Percentiles rank a stretch among this genome's conserved stretches.
These are phyloP conservation scores for Ochropleura leucogaster DNA, from an alignment of 2,888 invertebrate genomes.

Conservation along the genomic window DNA sequence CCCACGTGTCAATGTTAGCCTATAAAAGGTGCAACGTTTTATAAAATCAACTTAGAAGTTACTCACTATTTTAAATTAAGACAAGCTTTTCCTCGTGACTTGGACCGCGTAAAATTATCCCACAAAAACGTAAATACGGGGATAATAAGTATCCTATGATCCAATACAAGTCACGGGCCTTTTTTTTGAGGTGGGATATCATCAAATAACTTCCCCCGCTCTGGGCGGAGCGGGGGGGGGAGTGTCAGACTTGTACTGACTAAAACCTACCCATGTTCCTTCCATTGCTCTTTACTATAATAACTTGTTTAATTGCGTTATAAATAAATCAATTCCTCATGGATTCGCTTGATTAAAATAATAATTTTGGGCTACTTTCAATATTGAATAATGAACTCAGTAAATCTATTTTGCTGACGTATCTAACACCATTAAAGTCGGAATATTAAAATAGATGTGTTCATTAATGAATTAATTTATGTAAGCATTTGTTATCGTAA, in stretches of 20 bases:
- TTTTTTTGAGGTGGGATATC: too few relatives aligned
- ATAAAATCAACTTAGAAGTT: not conserved
- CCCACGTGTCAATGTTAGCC: slow-evolving; percentile 17
- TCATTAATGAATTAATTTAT: slow-evolving; percentile 26
- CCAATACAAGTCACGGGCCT: too few relatives aligned
- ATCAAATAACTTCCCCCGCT: too few relatives aligned
- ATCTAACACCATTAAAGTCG: slow-evolving; percentile 38
- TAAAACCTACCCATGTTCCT: too few relatives aligned
- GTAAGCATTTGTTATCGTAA: slow-evolving; percentile 4
- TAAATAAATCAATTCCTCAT: slow-evolving; percentile 46
- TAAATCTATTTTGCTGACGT: slow-evolving; percentile 51
- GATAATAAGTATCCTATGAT: too few relatives aligned
- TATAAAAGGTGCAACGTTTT: slow-evolving; percentile 6
- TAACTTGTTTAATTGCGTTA: slow-evolving; percentile 29
- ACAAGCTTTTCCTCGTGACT: not conserved
- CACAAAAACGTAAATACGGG: too few relatives aligned
- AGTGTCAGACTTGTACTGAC: too few relatives aligned
- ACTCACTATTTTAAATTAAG: not conserved
- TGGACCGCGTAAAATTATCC: not conserved
- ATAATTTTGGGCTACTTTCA: slow-evolving; percentile 45
- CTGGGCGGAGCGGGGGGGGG: too few relatives aligned
- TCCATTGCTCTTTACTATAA: not conserved
- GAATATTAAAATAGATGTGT: slow-evolving; percentile 39
- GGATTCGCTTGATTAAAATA: slow-evolving; percentile 40
- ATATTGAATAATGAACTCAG: slow-evolving; percentile 42